Percentiles rank a stretch among this genome's conserved stretches.
phyloP scores from a whole-genome alignment of 1,140 invertebrate genomes.

The Hypothenemus hampei region DNA sequence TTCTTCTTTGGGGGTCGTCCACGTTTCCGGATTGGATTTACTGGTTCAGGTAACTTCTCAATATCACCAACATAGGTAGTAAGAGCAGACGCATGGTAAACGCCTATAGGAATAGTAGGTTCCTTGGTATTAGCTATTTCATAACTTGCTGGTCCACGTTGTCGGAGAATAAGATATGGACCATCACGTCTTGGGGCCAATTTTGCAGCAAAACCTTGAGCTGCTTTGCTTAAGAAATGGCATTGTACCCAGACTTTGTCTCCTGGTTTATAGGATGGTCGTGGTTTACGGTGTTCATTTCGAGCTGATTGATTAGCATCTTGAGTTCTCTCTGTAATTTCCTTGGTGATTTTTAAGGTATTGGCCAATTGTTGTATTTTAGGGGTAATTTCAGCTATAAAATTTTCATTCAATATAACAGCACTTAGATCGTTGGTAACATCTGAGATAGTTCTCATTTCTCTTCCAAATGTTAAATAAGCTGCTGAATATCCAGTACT shows the following conservation, averaged over 20 bases:
- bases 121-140: neutral
- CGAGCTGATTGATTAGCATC: neutral
- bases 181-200: conserved; percentile 7
- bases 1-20: conserved; percentile 6
- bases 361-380: conserved; percentile 2
- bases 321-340: conserved; percentile 5
- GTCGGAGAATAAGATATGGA: neutral
- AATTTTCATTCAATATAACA: conserved; percentile 9
- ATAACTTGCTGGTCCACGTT: neutral
- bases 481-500: conserved; percentile 7
- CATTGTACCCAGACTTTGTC: conserved; percentile 9
- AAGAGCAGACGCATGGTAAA: neutral
- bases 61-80: neutral
- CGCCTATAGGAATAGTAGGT: neutral
- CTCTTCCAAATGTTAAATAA: conserved; percentile 42
- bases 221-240: conserved; percentile 8
- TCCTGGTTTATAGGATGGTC: neutral
- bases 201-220: neutral
- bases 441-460: conserved; percentile 35
- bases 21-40: neutral
- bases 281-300: neutral
- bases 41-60: neutral
- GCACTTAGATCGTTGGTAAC: conserved; percentile 28
- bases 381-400: conserved; percentile 19
- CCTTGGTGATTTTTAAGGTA: neutral